A percentile compares a stretch with the other conserved stretches of the same genome.
These are phyloP conservation scores for Pygmarrhopalites habei DNA, from an alignment of 1,140 invertebrate species.

Conservation along the genomic window DNA sequence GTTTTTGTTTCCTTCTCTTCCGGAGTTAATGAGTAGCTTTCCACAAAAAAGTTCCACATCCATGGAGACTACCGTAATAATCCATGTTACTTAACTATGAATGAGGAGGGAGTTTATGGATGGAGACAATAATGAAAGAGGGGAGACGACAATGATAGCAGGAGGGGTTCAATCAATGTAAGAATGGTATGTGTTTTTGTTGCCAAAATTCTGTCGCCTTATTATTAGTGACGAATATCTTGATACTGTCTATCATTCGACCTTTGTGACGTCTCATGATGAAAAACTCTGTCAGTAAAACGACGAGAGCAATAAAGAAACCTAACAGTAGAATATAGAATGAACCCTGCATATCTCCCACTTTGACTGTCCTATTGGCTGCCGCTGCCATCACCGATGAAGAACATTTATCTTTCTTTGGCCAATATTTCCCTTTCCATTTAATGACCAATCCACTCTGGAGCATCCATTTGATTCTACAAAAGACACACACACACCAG, in stretches of 20 bases:
- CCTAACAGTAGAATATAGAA: slow-evolving; percentile 33
- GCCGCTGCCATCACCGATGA: slow-evolving; percentile 7
- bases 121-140: no score
- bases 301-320: slow-evolving; percentile 13
- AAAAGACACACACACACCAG: background rate
- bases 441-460: slow-evolving; percentile 75
- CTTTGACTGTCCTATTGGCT: slow-evolving; percentile 22
- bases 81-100: no score
- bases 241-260: slow-evolving; percentile 29
- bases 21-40: no score
- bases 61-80: no score
- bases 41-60: no score
- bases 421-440: slow-evolving; percentile 69
- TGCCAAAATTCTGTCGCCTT: slow-evolving; percentile 22
- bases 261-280: slow-evolving; percentile 10
- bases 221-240: slow-evolving; percentile 22
- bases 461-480: slow-evolving; percentile 67
- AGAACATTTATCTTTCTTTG: slow-evolving; percentile 68
- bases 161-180: slow-evolving; percentile 14
- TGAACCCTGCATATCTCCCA: slow-evolving; percentile 38
- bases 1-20: no score
- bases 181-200: slow-evolving; percentile 20
- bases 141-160: background rate
- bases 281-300: slow-evolving; percentile 23
- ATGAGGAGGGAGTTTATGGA: no score